These are phyloP conservation scores for Lucinisca nassula DNA, from an alignment of 2,888 invertebrate genomes.

Conservation along the genomic window DNA sequence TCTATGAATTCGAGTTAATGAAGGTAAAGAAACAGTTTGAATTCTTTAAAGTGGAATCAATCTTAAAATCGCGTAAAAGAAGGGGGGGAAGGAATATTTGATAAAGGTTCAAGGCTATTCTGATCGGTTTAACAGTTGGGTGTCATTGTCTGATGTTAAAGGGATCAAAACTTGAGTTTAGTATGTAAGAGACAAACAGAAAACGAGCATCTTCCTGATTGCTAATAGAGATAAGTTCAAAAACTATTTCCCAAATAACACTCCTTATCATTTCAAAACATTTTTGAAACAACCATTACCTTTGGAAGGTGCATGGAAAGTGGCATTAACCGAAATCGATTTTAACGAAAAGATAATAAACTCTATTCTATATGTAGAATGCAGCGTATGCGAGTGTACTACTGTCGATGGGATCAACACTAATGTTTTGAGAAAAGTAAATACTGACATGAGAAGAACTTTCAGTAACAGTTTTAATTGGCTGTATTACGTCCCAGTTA, in stretches of 20 bases:
- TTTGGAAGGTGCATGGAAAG: conserved; percentile 16
- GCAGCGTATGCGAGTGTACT: background rate
- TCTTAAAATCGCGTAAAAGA: background rate
- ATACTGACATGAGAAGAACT: background rate
- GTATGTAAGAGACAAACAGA: background rate
- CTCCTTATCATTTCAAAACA: conserved; percentile 16
- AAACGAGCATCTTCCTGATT: conserved; percentile 19
- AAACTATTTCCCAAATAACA: conserved; percentile 21
- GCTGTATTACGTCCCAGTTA: background rate
- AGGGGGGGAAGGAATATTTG: background rate
- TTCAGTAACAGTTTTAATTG: background rate
- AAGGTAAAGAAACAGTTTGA: background rate
- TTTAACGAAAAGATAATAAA: background rate
- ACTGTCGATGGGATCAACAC: background rate
- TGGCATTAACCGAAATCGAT: conserved; percentile 19
- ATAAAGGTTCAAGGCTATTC: background rate
- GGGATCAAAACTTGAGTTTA: background rate
- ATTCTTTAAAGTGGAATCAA: background rate
- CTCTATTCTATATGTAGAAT: background rate
- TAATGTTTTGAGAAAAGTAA: background rate
- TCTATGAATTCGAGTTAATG: conserved; percentile 14
- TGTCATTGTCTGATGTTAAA: background rate
- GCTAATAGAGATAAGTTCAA: background rate
- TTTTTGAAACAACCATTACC: background rate
- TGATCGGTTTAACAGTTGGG: background rate